Conservation (phyloP, 2,797 vertebrate species). For the Hyperoplus immaculatus region DNA sequence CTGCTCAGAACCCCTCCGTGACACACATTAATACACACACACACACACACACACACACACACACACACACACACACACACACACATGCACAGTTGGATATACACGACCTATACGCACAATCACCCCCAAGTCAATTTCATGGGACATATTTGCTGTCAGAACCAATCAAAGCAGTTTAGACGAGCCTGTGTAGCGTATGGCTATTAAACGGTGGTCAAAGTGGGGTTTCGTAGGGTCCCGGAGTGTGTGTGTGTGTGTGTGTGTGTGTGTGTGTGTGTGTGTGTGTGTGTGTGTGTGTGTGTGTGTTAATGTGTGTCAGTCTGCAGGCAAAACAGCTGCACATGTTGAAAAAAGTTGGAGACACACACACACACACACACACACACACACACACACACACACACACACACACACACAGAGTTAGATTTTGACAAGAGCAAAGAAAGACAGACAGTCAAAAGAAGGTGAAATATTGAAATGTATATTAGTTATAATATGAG, state of each 20-base stretch:
- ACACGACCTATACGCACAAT: background rate
- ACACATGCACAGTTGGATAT: slow-evolving; percentile 12
- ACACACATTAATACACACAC: slow-evolving; percentile 11
- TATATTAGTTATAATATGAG: slow-evolving; percentile 52
- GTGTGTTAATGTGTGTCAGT: slow-evolving; percentile 25
- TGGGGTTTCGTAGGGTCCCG: slow-evolving; percentile 59
- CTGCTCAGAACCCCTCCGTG: slow-evolving; percentile 14
- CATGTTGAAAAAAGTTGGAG: slow-evolving; percentile 51
- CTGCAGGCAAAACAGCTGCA: slow-evolving; percentile 73
- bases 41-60: too few relatives aligned
- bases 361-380: too few relatives aligned
- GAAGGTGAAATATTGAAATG: slow-evolving; percentile 62
- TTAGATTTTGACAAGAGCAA: slow-evolving; percentile 43
- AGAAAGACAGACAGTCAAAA: slow-evolving; percentile 46
- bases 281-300: slow-evolving; percentile 23
- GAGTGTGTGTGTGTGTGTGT: slow-evolving; percentile 19
- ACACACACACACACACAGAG: too few relatives aligned
- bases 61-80: slow-evolving; percentile 20
- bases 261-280: slow-evolving; percentile 10
- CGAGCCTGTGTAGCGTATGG: slow-evolving; percentile 61
- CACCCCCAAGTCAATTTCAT: slow-evolving; percentile 77
- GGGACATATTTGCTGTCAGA: slow-evolving; percentile 85
- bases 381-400: too few relatives aligned
- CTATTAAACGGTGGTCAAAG: slow-evolving; percentile 76
- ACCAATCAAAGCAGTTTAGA: slow-evolving; percentile 74